Evolutionary conservation across 2,797 vertebrate genomes (phyloP).

Genomic region (Cynopterus sphinx): DNA sequence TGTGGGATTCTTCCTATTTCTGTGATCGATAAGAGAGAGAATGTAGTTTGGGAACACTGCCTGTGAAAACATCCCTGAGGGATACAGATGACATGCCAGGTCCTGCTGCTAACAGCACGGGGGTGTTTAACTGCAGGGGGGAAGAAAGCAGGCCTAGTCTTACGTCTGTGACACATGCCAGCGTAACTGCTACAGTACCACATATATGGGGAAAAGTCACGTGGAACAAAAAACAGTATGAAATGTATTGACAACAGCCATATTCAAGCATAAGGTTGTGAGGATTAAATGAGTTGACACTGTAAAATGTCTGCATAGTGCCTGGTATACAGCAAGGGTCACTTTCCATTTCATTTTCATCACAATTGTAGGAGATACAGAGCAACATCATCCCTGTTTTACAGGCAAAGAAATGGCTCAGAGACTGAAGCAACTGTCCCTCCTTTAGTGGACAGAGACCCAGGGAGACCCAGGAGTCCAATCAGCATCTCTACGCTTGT

Average conservation of each 20-base stretch:
- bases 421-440: rapidly evolving
- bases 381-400: too few species aligned
- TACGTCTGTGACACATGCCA: rapidly evolving
- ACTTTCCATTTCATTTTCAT: neutral
- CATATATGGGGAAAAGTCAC: rapidly evolving
- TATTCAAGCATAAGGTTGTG: rapidly evolving
- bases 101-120: rapidly evolving
- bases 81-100: rapidly evolving
- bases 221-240: rapidly evolving
- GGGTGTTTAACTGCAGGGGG: neutral
- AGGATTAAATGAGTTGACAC: rapidly evolving
- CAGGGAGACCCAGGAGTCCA: neutral
- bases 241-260: neutral
- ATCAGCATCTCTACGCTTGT: neutral
- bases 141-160: neutral
- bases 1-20: neutral
- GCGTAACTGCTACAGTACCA: neutral
- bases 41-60: neutral
- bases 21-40: neutral
- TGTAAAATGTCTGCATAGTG: neutral
- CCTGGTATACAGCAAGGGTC: neutral
- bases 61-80: neutral
- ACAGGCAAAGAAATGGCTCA: neutral
- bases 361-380: neutral
- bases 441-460: rapidly evolving